Evolutionary conservation across 2,888 invertebrate genomes (phyloP).

Genomic region (Spialia ferax): DNA sequence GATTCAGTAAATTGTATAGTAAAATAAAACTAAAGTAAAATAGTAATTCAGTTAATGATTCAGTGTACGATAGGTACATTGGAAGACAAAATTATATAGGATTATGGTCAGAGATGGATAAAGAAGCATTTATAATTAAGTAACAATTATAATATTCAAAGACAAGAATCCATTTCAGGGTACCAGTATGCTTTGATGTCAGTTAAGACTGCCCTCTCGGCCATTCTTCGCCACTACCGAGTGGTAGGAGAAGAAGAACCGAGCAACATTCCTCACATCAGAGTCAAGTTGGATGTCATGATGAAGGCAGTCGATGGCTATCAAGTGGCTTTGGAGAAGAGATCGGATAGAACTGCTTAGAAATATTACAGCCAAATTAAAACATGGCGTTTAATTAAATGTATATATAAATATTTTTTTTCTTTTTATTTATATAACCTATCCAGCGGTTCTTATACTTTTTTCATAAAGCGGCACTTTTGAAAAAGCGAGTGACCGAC

Average conservation of each 20-base stretch:
- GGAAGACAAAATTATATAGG: too few relatives aligned
- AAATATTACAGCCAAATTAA: neutral
- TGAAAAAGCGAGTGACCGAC: too few relatives aligned
- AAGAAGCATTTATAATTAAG: neutral
- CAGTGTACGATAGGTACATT: too few relatives aligned
- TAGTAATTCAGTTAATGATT: too few relatives aligned
- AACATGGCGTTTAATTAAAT: neutral
- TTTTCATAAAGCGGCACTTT: too few relatives aligned
- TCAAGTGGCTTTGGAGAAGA: conserved; percentile 60
- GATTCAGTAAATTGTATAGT: too few relatives aligned
- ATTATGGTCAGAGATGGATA: too few relatives aligned
- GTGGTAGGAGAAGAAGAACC: conserved; percentile 61
- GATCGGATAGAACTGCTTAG: conserved; percentile 42
- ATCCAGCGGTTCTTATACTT: too few relatives aligned
- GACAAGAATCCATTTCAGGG: conserved; percentile 58
- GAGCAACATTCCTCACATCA: conserved; percentile 61
- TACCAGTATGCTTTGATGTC: conserved; percentile 79
- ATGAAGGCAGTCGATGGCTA: conserved; percentile 78
- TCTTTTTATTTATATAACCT: neutral
- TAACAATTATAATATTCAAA: too few relatives aligned
- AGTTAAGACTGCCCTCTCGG: conserved; percentile 66
- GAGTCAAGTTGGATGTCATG: conserved; percentile 74
- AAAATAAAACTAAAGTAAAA: too few relatives aligned
- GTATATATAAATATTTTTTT: neutral
- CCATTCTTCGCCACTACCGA: conserved; percentile 61